Evolutionary conservation across 2,888 invertebrate genomes (phyloP), one percentile per base, ranked within the genome.

Genomic region (Kryphioiulus occultus): DNA sequence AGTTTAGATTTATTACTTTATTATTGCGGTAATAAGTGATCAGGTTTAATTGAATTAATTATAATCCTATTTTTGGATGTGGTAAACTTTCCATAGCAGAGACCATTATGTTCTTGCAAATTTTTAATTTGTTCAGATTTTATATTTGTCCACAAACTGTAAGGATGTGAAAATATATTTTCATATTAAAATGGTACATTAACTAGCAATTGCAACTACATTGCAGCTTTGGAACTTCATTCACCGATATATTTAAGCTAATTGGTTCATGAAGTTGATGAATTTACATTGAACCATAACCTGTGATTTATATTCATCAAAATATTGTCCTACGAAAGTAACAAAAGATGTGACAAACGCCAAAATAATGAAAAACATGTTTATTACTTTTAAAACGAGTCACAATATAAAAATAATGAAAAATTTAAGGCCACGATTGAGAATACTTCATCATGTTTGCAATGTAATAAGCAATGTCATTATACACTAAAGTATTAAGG

Each of bases 11-110:
- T 59, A n/a, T 1, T n/a, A 59, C n/a, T 59, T 59, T 59, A 7
- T n/a, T n/a, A 59, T 59, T n/a, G n/a, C 3, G 19, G 19, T 59
- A 59, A 59, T 35, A 35, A 7, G 35, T 7, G 35, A 35, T 35
- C 7, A 35, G 7, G 35, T 35, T 35, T 35, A 35, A 35, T 35
- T 35, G 3, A 35, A 35, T 35, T 35, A 35, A 35, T n/a, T n/a
- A n/a, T n/a, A 59, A 7, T 59, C 59, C 59, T 59, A 59, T 59
- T 59, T 59, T 59, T 59, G 59, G 59, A 59, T 59, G n/a, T 59
- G 59, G n/a, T 59, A n/a, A n/a, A 59, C 9, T 59, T 59, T 59
- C 7, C 59, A 59, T 7, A 59, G 44, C 15, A 7, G 59, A n/a
- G 3, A 59, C n/a, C 59, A 59, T 59, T n/a, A n/a, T n/a, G 59